Conservation (phyloP, 1,140 invertebrate species). For the Meteorus sp. region DNA sequence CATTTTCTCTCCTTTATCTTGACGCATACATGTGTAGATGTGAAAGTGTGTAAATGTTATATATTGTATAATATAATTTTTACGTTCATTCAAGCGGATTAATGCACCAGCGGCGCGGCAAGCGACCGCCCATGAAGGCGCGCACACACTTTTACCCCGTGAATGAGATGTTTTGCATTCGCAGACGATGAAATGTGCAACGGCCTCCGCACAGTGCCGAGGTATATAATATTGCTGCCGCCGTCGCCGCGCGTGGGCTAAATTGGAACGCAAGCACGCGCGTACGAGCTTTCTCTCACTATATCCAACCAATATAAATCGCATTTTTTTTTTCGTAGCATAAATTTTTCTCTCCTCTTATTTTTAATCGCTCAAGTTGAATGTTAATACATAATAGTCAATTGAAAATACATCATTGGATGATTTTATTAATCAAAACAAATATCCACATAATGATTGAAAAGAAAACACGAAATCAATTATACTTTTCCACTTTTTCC, state of each 20-base stretch:
- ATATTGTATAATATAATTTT: too few relatives aligned
- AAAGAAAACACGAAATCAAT: too few relatives aligned
- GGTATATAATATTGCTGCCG: slow-evolving; percentile 3
- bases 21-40: too few relatives aligned
- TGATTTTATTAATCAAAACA: too few relatives aligned
- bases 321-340: too few relatives aligned
- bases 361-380: background rate
- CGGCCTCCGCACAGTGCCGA: background rate
- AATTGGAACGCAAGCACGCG: slow-evolving; percentile 41
- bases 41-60: too few relatives aligned
- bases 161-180: slow-evolving; percentile 60
- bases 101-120: background rate
- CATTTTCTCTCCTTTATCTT: too few relatives aligned
- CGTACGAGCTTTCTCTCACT: slow-evolving; percentile 6
- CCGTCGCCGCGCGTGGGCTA: slow-evolving; percentile 32
- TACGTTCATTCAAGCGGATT: background rate
- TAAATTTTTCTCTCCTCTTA: background rate
- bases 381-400: background rate
- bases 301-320: too few relatives aligned
- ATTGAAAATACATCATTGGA: too few relatives aligned
- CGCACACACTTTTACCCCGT: slow-evolving; percentile 41
- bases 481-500: too few relatives aligned
- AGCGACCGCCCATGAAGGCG: background rate
- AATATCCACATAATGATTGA: too few relatives aligned
- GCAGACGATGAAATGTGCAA: slow-evolving; percentile 53